Evolutionary conservation across 2,888 invertebrate species (phyloP).

Genomic region (Frankliniella fusca): DNA sequence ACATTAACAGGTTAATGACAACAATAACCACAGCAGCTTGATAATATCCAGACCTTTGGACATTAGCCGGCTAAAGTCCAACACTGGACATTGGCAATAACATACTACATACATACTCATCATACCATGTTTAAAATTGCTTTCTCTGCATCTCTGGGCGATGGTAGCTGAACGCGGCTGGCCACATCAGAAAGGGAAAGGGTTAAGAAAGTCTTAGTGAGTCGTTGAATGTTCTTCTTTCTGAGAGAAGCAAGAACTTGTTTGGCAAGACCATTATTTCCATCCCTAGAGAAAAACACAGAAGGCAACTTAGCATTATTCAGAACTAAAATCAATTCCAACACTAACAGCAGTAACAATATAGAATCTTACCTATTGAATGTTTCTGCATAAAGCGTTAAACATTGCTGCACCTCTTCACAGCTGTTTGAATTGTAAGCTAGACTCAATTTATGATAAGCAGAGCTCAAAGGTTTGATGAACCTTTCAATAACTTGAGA

Average conservation of each 20-base stretch:
- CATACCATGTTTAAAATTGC: constrained; percentile 92
- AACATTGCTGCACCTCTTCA: constrained; percentile 61
- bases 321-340: constrained; percentile 2
- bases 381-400: constrained; percentile 74
- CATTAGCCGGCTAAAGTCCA: no score
- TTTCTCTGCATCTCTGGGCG: constrained; percentile 83
- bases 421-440: constrained; percentile 75
- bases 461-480: constrained; percentile 76
- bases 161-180: constrained; percentile 77
- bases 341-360: constrained; percentile 26
- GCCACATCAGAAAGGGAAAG: constrained; percentile 85
- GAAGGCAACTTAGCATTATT: not conserved
- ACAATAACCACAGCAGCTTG: no score
- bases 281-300: constrained; percentile 48
- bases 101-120: not conserved
- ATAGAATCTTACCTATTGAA: constrained; percentile 63
- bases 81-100: not conserved
- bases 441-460: constrained; percentile 81
- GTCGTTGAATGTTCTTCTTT: constrained; percentile 92
- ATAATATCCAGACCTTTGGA: no score
- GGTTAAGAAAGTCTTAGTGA: constrained; percentile 91
- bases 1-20: no score
- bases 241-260: constrained; percentile 84
- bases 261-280: constrained; percentile 56
- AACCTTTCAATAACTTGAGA: constrained; percentile 83